These are phyloP conservation scores for Drosophila prolongata DNA, from an alignment of 2,888 invertebrate species.

Conservation along the genomic window DNA sequence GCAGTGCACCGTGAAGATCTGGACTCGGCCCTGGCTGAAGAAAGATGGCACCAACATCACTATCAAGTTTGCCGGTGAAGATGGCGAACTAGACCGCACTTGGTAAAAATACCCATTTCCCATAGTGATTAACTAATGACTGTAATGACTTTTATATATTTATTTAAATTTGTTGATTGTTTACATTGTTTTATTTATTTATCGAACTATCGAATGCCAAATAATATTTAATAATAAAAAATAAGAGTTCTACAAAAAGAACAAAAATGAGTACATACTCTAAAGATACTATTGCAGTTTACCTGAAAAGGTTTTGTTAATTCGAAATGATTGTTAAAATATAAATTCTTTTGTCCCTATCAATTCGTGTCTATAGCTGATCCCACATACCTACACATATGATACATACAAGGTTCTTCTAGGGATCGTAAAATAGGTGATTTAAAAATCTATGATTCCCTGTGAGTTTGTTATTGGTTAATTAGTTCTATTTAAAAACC, in stretches of 20 bases:
- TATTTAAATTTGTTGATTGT: too few relatives aligned
- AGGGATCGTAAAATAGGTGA: not conserved
- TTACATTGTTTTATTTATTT: too few relatives aligned
- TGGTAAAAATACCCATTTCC: conserved; percentile 46
- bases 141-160: too few relatives aligned
- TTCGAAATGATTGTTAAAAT: too few relatives aligned
- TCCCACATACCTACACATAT: too few relatives aligned
- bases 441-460: too few relatives aligned
- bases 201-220: too few relatives aligned
- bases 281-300: not conserved
- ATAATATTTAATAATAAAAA: too few relatives aligned
- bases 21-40: conserved; percentile 62
- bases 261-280: too few relatives aligned
- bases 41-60: conserved; percentile 58
- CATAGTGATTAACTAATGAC: too few relatives aligned
- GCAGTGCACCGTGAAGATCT: conserved; percentile 57
- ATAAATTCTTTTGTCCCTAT: too few relatives aligned
- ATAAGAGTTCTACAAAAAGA: too few relatives aligned
- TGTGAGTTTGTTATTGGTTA: not conserved
- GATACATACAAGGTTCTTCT: not conserved
- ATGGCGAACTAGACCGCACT: conserved; percentile 40
- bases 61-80: conserved; percentile 54
- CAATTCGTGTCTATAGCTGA: not conserved
- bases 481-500: conserved; percentile 18
- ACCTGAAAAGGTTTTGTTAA: not conserved